Evolutionary conservation across 2,797 vertebrate species (phyloP).

Genomic region (Ambastaia sidthimunki): DNA sequence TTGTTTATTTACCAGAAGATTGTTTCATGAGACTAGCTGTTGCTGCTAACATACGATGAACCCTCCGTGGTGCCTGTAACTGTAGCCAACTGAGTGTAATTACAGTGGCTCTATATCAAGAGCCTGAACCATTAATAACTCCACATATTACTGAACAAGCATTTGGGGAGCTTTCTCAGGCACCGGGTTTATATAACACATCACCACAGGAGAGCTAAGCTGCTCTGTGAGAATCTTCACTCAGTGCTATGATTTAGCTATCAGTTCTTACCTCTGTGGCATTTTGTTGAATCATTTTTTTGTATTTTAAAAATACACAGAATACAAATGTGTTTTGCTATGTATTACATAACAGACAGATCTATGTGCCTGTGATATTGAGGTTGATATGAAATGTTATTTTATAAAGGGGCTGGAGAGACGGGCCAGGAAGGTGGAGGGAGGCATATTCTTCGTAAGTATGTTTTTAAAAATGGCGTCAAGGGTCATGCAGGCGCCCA

Average conservation of each 20-base stretch:
- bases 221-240: neutral
- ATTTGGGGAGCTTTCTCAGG: conserved; percentile 31
- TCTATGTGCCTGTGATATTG: conserved; percentile 49
- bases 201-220: conserved; percentile 14
- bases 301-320: neutral
- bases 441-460: conserved; percentile 85
- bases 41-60: neutral
- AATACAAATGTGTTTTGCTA: conserved; percentile 6
- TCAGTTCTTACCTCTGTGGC: neutral
- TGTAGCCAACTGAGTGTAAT: conserved; percentile 25
- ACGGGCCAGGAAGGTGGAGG: conserved; percentile 82
- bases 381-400: conserved; percentile 71
- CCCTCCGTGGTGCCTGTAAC: conserved; percentile 6
- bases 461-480: conserved; percentile 58
- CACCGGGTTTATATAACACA: conserved; percentile 34
- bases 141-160: conserved; percentile 33
- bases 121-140: conserved; percentile 46
- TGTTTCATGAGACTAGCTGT: neutral
- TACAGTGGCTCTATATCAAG: conserved; percentile 33
- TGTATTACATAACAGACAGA: conserved; percentile 26
- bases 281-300: too few relatives aligned
- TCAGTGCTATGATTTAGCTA: neutral
- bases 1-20: conserved; percentile 3
- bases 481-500: conserved; percentile 49
- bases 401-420: conserved; percentile 79